Base-by-base conservation (phyloP, 2,113 vertebrate species). In the Panurus biarmicus region DNA sequence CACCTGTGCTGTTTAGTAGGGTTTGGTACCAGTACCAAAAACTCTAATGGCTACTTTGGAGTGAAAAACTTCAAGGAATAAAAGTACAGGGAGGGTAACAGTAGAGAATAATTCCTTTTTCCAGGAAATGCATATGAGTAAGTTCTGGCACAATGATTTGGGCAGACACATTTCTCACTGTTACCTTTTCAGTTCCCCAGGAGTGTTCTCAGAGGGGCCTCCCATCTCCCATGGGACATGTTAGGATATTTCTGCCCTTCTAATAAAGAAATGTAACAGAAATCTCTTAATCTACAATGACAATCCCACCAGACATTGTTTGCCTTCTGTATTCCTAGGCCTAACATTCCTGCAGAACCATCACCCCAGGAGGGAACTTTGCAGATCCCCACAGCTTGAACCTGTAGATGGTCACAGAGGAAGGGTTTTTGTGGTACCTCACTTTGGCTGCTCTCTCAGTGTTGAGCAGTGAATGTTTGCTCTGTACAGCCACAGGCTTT, bases 381-480 rank as follows among this genome's bases (percentile, higher is more conserved):
- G 60, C 6, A 71, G 36, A 69, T 84, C 33, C 45, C 28, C 4
- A 1, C 4, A 3, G 45, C 62, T 22, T 61, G n/a, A 72, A 25
- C 45, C 4, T 29, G 23, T 15, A 57, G 66, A 4, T 12, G 58
- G 28, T 33, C 45, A 10, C 25, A 5, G 31, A 36, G 25, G 57
- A 31, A 60, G 29, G 26, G 7, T 44, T 67, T 60, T 9, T 14
- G 12, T 73, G 50, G 19, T 14, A 2, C 54, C 36, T 70, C 26
- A 3, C 56, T 71, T 70, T 28, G 53, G 24, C 13, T 45, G 23
- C 70, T 72, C 1, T 0, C 56, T 53, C 20, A 5, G 40, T 69
- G 40, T 16, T 33, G 8, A 0, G 1, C 76, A 13, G 1, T 13
- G 23, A 29, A 40, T 7, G 1, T 60, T 61, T 33, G n/a, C 28